These are phyloP conservation scores for Philopotamus ludificatus DNA, from an alignment of 1,140 invertebrate genomes.

Conservation along the genomic window DNA sequence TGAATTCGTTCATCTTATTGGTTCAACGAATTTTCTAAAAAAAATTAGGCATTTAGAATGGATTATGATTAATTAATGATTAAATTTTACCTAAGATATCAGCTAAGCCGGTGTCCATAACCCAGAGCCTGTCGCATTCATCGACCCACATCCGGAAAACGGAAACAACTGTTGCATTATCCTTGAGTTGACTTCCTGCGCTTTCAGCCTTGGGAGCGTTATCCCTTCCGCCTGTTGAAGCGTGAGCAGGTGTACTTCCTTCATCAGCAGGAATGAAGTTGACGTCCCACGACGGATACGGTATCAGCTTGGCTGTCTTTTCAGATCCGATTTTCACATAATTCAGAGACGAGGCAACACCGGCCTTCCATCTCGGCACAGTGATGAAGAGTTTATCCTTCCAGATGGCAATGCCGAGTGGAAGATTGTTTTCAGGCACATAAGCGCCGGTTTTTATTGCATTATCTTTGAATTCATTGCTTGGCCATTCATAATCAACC, in stretches of 20 bases:
- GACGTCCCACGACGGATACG: conserved; percentile 68
- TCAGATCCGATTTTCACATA: conserved; percentile 60
- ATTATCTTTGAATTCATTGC: conserved; percentile 54
- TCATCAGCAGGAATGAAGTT: conserved; percentile 59
- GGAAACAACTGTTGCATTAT: conserved; percentile 63
- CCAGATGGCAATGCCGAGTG: conserved; percentile 71
- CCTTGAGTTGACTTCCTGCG: conserved; percentile 47
- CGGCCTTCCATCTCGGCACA: conserved; percentile 73
- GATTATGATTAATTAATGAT: too few relatives aligned
- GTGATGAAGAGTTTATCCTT: conserved; percentile 76
- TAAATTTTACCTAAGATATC: conserved; percentile 63
- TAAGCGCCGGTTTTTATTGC: conserved; percentile 64
- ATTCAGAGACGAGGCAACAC: conserved; percentile 70
- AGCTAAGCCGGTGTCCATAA: conserved; percentile 70
- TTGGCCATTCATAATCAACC: conserved; percentile 68
- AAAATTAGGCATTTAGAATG: too few relatives aligned
- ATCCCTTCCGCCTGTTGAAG: conserved; percentile 43
- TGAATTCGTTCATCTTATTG: too few relatives aligned
- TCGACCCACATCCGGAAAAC: conserved; percentile 67
- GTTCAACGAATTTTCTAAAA: too few relatives aligned
- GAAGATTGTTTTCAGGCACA: conserved; percentile 69
- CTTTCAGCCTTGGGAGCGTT: conserved; percentile 46
- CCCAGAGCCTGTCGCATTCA: conserved; percentile 72
- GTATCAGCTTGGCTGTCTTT: conserved; percentile 62
- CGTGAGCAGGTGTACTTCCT: conserved; percentile 31